Evolutionary conservation across 2,113 vertebrate genomes (phyloP).

Genomic region (Neopipo cinnamomea): DNA sequence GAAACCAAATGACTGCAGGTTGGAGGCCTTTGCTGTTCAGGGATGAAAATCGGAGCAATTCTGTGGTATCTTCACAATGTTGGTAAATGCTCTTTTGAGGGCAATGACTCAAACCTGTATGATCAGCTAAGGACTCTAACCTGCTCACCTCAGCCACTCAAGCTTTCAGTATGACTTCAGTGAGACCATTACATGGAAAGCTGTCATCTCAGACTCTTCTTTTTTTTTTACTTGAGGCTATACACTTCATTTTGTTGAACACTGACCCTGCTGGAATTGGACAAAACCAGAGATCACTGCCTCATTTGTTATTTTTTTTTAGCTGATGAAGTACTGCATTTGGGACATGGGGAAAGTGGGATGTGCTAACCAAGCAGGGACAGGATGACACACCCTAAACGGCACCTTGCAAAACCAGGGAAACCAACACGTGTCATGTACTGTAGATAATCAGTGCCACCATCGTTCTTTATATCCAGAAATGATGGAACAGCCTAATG

Average conservation of each 20-base stretch:
- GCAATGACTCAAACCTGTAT: slow-evolving; percentile 19
- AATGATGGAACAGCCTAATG: not conserved
- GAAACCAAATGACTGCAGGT: slow-evolving; percentile 10
- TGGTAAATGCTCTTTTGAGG: not conserved
- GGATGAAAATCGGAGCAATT: not conserved
- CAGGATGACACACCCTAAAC: not conserved
- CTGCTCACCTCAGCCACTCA: not conserved
- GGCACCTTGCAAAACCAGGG: not conserved
- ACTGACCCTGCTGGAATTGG: accelerated
- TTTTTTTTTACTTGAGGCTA: not conserved
- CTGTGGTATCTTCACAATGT: not conserved
- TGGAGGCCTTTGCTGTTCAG: not conserved
- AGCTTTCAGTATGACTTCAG: not conserved
- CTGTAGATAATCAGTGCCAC: not conserved
- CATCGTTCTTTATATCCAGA: not conserved
- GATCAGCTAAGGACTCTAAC: not conserved
- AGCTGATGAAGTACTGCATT: not conserved
- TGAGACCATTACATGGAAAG: not conserved
- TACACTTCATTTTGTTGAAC: not conserved
- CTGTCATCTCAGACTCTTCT: not conserved
- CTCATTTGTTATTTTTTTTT: not conserved
- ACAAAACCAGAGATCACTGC: not conserved
- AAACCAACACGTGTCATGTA: not conserved
- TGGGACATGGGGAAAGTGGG: not conserved
- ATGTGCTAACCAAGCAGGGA: not conserved